Base-by-base conservation (phyloP, 35 echinoderm and acorn worm genomes). In the Heliocidaris tuberculata region DNA sequence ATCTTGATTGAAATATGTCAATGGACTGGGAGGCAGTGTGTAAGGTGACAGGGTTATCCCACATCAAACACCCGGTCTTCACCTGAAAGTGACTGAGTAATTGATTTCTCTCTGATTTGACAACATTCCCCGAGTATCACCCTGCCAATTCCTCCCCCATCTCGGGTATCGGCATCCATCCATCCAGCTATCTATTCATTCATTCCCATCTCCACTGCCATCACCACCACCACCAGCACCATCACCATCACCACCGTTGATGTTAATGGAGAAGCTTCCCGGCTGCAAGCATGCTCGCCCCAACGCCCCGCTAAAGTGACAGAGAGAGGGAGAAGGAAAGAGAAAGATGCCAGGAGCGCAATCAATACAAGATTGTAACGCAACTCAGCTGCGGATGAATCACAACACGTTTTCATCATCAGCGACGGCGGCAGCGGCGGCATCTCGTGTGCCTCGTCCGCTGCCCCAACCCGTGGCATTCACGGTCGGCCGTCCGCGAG, bases 321-420 rank as follows among this genome's bases (percentile, higher is more conserved):
- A 86, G 31, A 32, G n/a, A 42, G 31, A 89, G 87, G 31, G 47
- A 30, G 31, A 89, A 89, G 30, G 47, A 32, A 31, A 32, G 47
- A 12, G 86, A 32, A 5, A 89, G 87, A 15, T 48, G 31, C 87
- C 87, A 31, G 87, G 87, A 89, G 47, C 31, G 31, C 87, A 89
- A 89, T 89, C 87, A 89, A 89, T 89, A 89, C 87, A 48, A 4
- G 87, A 48, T 89, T 89, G 87, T 47, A 89, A 89, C 31, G 15
- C 87, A 19, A 32, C 87, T 89, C 87, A 48, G 87, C 87, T 48
- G 87, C 31, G 31, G 32, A 48, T 47, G 87, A 89, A 89, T 89
- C 31, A 47, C 65, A 78, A 27, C 59, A 19, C 35, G 35, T 42
- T 78, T 7, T 78, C 27, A 21, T 78, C 65, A 78, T 78, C 65